These are phyloP conservation scores for Aphrophora alni DNA, from an alignment of 2,888 invertebrate genomes.

Conservation along the genomic window DNA sequence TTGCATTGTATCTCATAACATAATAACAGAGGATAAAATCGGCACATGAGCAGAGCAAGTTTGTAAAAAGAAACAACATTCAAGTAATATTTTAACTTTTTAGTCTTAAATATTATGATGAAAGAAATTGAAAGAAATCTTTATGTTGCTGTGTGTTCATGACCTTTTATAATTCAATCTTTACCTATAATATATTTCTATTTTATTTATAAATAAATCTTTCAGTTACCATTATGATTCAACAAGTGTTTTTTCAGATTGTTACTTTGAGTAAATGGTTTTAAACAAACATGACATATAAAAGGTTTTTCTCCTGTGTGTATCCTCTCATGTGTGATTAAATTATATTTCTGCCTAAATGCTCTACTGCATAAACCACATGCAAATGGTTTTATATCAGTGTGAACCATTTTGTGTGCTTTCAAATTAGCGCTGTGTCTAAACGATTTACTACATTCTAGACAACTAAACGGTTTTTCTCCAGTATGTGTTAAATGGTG, in stretches of 20 bases:
- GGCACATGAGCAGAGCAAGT: too few relatives aligned
- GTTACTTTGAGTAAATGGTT: slow-evolving; percentile 10
- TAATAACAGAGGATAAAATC: too few relatives aligned
- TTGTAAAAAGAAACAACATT: too few relatives aligned
- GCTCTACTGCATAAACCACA: slow-evolving; percentile 7
- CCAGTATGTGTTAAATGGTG: slow-evolving; percentile 7
- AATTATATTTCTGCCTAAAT: slow-evolving; percentile 18
- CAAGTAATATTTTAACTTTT: too few relatives aligned
- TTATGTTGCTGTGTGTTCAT: too few relatives aligned
- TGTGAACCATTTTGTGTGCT: slow-evolving; percentile 10
- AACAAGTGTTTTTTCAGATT: slow-evolving; percentile 24
- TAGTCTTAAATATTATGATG: too few relatives aligned
- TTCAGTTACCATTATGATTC: background rate
- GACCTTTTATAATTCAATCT: too few relatives aligned
- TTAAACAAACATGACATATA: slow-evolving; percentile 3
- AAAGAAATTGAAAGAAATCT: too few relatives aligned
- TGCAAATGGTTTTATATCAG: slow-evolving; percentile 2
- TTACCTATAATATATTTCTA: too few relatives aligned
- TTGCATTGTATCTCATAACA: too few relatives aligned
- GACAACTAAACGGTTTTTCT: slow-evolving; percentile 18
- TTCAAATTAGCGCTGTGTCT: background rate
- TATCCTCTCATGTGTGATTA: background rate
- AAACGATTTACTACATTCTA: background rate
- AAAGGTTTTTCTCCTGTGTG: slow-evolving; percentile 25
- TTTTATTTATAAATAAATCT: too few relatives aligned